Conservation (phyloP, 2,113 vertebrate species). For the Perca fluviatilis region DNA sequence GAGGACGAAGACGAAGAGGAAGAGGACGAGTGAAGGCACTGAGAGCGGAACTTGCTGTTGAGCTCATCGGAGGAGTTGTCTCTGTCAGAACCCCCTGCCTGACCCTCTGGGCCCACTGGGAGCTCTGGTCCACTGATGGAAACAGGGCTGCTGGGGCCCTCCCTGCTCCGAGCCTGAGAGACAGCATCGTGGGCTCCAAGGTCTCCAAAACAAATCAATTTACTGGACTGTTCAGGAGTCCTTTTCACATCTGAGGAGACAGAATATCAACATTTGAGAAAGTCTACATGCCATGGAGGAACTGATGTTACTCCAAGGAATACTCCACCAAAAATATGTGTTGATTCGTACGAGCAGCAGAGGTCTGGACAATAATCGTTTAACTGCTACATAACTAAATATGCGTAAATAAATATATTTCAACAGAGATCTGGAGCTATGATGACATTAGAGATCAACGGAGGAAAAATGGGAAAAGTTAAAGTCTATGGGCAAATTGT, state of each 20-base stretch:
- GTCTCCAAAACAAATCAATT: slow-evolving; percentile 59
- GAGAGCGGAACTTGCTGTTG: slow-evolving; percentile 86
- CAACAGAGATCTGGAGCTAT: no score
- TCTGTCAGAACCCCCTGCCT: slow-evolving; percentile 52
- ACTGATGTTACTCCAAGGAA: neutral
- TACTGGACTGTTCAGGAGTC: slow-evolving; percentile 57
- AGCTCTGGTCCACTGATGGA: slow-evolving; percentile 36
- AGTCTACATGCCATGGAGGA: no score
- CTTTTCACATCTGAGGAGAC: slow-evolving; percentile 74
- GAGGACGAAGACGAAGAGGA: slow-evolving; percentile 87
- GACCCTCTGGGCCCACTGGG: slow-evolving; percentile 1
- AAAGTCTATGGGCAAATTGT: no score
- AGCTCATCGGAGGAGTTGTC: slow-evolving; percentile 84
- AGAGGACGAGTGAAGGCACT: slow-evolving; percentile 85
- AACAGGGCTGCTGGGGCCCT: slow-evolving; percentile 41
- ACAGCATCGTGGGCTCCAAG: slow-evolving; percentile 35
- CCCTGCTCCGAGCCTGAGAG: slow-evolving; percentile 34
- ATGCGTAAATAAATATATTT: no score
- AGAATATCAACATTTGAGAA: slow-evolving; percentile 7
- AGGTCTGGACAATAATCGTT: no score
- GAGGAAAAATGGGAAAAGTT: no score
- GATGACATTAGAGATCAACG: no score
- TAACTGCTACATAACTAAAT: no score
- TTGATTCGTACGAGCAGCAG: no score
- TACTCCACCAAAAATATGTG: neutral